These are phyloP conservation scores for Acleris emargana DNA, from an alignment of 2,888 invertebrate genomes.

Conservation along the genomic window DNA sequence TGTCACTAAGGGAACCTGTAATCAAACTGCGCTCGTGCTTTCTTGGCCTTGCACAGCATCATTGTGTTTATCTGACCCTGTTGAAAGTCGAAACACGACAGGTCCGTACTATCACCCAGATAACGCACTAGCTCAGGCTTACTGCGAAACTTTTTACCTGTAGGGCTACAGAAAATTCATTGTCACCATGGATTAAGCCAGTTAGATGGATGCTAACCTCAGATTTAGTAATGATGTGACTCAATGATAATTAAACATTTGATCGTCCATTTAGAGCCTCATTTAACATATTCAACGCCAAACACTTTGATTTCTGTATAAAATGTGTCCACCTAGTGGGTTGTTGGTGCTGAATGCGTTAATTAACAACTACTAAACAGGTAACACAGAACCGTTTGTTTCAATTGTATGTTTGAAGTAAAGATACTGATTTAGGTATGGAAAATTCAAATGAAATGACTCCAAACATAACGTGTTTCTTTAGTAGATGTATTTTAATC, in stretches of 20 bases:
- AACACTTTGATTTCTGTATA: no score
- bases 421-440: no score
- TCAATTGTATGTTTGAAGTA: no score
- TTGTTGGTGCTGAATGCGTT: no score
- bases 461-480: no score
- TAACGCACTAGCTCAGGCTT: slow-evolving; percentile 91
- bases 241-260: slow-evolving; percentile 45
- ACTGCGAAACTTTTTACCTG: slow-evolving; percentile 92
- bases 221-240: slow-evolving; percentile 59
- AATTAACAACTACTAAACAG: no score
- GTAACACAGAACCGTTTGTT: no score
- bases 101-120: slow-evolving; percentile 90
- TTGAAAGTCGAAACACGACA: slow-evolving; percentile 92
- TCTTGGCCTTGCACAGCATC: slow-evolving; percentile 88
- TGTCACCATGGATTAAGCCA: slow-evolving; percentile 57
- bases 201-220: slow-evolving; percentile 49
- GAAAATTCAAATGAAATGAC: no score
- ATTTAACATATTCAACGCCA: neutral
- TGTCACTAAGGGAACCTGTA: slow-evolving; percentile 84
- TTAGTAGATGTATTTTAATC: neutral
- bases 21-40: slow-evolving; percentile 87
- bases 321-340: no score
- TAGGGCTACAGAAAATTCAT: slow-evolving; percentile 86
- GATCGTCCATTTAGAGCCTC: slow-evolving; percentile 3
- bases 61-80: slow-evolving; percentile 90